Conservation (phyloP, 2,888 invertebrate species). For the Drosophila buzzatii region DNA sequence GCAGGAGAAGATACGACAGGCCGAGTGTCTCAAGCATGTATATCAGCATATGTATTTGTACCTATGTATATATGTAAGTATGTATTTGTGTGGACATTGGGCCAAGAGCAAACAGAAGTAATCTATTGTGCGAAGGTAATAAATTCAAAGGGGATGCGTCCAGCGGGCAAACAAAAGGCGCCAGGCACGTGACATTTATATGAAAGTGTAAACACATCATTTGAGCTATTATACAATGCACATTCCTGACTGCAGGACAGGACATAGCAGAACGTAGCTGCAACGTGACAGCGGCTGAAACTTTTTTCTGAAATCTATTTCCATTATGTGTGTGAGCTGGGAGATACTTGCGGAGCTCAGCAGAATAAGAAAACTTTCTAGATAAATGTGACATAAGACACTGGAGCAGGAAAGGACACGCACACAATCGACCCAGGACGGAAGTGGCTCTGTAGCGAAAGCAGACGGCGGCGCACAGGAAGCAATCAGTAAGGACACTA, state of each 20-base stretch:
- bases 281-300: conserved; percentile 59
- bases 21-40: not conserved
- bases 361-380: conserved; percentile 74
- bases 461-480: conserved; percentile 68
- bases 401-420: conserved; percentile 68
- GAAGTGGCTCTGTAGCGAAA: conserved; percentile 66
- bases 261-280: conserved; percentile 10
- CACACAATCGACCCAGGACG: conserved; percentile 62
- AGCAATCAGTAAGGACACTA: conserved; percentile 83
- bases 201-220: conserved; percentile 82
- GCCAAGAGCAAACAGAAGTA: conserved; percentile 58
- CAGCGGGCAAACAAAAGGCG: conserved; percentile 70
- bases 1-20: conserved; percentile 1
- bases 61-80: not conserved
- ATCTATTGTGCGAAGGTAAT: conserved; percentile 63
- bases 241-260: conserved; percentile 20
- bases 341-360: conserved; percentile 37
- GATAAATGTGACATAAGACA: conserved; percentile 82
- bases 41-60: not conserved
- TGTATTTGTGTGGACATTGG: conserved; percentile 23
- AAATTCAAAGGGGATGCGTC: conserved; percentile 61
- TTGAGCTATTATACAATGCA: conserved; percentile 77
- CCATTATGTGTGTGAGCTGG: conserved; percentile 67
- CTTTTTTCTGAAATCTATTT: conserved; percentile 76
- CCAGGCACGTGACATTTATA: conserved; percentile 80